Evolutionary conservation across 2,113 vertebrate species (phyloP).

Genomic region (Eulemur rufifrons): DNA sequence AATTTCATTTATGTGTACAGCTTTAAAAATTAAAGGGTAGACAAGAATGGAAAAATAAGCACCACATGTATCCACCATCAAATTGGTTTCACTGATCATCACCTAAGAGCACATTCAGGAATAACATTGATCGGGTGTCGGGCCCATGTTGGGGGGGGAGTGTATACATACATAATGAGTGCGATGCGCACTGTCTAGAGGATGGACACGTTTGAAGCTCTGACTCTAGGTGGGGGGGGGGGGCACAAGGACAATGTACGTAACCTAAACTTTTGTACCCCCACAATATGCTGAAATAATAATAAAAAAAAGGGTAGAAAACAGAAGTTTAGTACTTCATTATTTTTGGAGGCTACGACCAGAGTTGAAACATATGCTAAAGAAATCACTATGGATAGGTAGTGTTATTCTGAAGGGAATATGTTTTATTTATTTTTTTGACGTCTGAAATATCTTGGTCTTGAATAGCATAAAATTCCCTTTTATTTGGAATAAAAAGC

Average conservation of each 20-base stretch:
- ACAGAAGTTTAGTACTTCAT: background rate
- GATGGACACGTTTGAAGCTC: no score
- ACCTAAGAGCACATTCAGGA: no score
- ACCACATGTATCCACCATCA: no score
- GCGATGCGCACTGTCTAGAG: no score
- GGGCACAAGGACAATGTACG: no score
- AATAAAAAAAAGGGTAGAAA: background rate
- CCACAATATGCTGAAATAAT: no score
- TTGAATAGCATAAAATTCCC: background rate
- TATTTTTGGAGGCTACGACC: slow-evolving; percentile 15
- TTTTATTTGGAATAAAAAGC: slow-evolving; percentile 31
- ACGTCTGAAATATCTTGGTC: slow-evolving; percentile 23
- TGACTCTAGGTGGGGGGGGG: no score
- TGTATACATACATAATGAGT: no score
- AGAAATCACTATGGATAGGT: slow-evolving; percentile 27
- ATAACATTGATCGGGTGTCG: no score
- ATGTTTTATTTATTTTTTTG: slow-evolving; percentile 13
- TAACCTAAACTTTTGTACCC: no score
- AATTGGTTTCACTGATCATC: no score
- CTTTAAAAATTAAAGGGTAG: slow-evolving; percentile 29
- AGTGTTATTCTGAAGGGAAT: slow-evolving; percentile 32
- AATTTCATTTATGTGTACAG: slow-evolving; percentile 34
- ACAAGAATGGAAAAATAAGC: background rate
- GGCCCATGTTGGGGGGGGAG: no score
- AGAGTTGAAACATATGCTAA: slow-evolving; percentile 10